Evolutionary conservation across 2,888 invertebrate species (phyloP).

Genomic region (Diaphora mendica): DNA sequence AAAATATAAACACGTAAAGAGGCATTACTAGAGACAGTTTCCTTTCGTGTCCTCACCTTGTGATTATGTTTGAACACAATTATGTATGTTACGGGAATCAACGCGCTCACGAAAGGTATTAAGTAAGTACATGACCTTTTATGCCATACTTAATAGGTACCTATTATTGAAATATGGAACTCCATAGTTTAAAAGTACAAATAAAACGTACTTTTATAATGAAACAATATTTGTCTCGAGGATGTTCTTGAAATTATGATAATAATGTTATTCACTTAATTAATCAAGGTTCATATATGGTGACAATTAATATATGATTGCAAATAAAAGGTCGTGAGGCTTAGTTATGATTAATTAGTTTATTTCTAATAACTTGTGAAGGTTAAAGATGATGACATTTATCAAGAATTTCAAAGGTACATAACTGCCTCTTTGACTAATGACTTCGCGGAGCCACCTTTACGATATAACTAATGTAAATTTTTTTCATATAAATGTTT

Average conservation of each 20-base stretch:
- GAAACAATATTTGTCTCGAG: neutral
- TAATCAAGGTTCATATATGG: neutral
- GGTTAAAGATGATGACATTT: neutral
- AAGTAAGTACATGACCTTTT: neutral
- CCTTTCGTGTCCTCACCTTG: too few species aligned
- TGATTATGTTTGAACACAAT: too few species aligned
- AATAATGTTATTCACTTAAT: neutral
- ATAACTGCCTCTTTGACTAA: neutral
- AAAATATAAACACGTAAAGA: too few species aligned
- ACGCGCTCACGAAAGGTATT: neutral
- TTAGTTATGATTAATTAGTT: neutral
- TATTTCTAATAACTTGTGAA: neutral
- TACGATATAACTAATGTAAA: neutral
- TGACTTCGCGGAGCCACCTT: neutral
- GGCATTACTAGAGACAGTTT: neutral
- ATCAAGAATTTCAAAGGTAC: neutral
- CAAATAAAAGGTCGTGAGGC: neutral
- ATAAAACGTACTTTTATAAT: neutral
- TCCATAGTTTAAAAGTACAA: neutral
- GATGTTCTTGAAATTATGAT: neutral
- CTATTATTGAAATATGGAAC: too few species aligned
- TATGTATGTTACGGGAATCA: neutral
- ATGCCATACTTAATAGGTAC: neutral
- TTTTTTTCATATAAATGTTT: too few species aligned
- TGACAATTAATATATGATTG: neutral